A percentile compares a stretch with the other conserved stretches of the same genome.
Evolutionary conservation across 2,888 invertebrate species (phyloP).

Genomic region (Drosophila koepferae): DNA sequence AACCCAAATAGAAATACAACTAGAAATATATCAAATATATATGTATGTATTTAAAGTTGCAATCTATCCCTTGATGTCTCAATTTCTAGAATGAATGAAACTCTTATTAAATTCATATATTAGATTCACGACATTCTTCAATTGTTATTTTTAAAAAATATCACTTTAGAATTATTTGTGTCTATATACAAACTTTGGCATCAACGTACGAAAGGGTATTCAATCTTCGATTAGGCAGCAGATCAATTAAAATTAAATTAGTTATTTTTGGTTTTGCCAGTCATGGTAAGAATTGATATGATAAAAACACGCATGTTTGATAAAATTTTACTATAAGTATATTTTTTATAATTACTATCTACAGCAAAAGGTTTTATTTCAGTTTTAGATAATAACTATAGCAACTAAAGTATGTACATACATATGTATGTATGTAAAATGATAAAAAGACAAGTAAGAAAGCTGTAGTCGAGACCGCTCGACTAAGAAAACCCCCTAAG

Average conservation of each 20-base stretch:
- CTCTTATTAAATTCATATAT: too few relatives aligned
- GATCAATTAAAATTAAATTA: constrained; percentile 12
- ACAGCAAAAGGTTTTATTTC: neutral
- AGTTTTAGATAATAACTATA: constrained; percentile 10
- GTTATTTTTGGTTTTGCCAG: constrained; percentile 1
- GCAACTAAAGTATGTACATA: too few relatives aligned
- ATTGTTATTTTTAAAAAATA: too few relatives aligned
- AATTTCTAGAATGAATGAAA: too few relatives aligned
- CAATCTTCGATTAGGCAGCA: neutral
- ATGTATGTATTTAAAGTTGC: too few relatives aligned
- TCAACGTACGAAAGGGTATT: constrained; percentile 1
- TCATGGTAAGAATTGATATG: constrained; percentile 23
- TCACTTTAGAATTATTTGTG: too few relatives aligned
- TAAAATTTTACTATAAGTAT: neutral
- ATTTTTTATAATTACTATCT: neutral
- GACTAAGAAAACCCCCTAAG: too few relatives aligned
- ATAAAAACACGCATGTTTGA: neutral
- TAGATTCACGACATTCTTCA: too few relatives aligned
- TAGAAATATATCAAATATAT: neutral
- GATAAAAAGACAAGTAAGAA: too few relatives aligned
- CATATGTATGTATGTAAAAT: too few relatives aligned
- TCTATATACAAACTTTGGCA: neutral
- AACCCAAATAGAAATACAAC: neutral
- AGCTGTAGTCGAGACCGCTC: too few relatives aligned
- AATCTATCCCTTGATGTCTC: too few relatives aligned